Evolutionary conservation across 2,113 vertebrate species (phyloP).

Genomic region (Prunella himalayana): DNA sequence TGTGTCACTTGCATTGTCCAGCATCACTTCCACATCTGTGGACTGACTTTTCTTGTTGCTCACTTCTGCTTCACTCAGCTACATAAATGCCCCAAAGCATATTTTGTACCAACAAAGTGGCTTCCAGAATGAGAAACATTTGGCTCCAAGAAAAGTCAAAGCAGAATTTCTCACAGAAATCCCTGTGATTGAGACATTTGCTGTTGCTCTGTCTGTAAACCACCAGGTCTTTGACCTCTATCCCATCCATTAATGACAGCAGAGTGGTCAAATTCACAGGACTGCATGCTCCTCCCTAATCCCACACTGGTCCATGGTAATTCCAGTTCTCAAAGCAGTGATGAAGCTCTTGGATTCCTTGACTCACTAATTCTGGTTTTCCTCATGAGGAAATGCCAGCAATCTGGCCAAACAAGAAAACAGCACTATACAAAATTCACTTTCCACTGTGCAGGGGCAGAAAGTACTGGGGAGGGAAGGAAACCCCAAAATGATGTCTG

Average conservation of each 20-base stretch:
- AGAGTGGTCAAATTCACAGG: neutral
- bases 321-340: neutral
- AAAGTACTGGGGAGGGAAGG: neutral
- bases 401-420: neutral
- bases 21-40: neutral
- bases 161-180: neutral
- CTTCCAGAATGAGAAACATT: neutral
- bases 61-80: neutral
- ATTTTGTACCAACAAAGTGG: neutral
- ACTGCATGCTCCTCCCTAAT: neutral
- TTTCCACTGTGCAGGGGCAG: neutral
- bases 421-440: neutral
- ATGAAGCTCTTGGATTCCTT: neutral
- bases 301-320: rapidly evolving
- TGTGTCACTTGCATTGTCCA: neutral
- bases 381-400: neutral
- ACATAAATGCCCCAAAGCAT: rapidly evolving
- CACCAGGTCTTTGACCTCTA: neutral
- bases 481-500: neutral
- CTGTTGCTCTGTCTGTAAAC: neutral
- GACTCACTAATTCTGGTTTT: neutral
- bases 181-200: neutral
- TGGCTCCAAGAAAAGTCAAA: neutral
- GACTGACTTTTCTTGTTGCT: neutral
- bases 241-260: neutral